These are phyloP conservation scores for Cephus pulcher DNA, from an alignment of 2,888 invertebrate genomes.

Conservation along the genomic window DNA sequence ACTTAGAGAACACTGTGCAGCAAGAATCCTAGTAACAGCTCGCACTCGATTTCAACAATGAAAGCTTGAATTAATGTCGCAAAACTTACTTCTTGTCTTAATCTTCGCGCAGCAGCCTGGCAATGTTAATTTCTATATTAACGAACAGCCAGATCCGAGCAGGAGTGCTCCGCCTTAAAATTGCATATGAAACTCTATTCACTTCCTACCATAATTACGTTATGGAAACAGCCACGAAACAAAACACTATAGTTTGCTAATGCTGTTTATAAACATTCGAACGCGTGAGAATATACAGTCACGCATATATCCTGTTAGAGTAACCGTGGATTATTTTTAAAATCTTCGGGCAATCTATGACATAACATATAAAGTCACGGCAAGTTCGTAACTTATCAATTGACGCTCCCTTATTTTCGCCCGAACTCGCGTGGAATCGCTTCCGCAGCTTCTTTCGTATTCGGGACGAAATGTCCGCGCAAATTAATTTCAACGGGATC, in stretches of 20 bases:
- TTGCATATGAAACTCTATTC: neutral
- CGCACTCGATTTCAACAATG: constrained; percentile 1
- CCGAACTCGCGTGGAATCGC: too few relatives aligned
- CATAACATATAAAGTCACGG: neutral
- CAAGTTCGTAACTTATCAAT: neutral
- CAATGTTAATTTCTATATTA: constrained; percentile 1
- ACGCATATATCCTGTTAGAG: neutral
- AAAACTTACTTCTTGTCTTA: neutral
- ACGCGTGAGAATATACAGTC: neutral
- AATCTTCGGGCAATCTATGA: neutral
- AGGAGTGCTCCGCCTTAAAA: neutral
- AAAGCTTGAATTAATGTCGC: constrained; percentile 3
- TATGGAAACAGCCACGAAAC: neutral
- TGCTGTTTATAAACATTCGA: neutral
- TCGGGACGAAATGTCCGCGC: neutral
- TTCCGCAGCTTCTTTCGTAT: neutral
- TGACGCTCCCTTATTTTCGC: neutral
- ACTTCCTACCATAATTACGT: neutral
- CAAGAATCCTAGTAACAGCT: neutral
- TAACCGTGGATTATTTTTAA: neutral
- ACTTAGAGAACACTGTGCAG: neutral
- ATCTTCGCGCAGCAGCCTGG: neutral
- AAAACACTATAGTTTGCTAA: neutral
- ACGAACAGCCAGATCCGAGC: neutral
- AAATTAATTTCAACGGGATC: neutral